Conservation (phyloP, 1,140 invertebrate species). For the Drosophila tropicalis region DNA sequence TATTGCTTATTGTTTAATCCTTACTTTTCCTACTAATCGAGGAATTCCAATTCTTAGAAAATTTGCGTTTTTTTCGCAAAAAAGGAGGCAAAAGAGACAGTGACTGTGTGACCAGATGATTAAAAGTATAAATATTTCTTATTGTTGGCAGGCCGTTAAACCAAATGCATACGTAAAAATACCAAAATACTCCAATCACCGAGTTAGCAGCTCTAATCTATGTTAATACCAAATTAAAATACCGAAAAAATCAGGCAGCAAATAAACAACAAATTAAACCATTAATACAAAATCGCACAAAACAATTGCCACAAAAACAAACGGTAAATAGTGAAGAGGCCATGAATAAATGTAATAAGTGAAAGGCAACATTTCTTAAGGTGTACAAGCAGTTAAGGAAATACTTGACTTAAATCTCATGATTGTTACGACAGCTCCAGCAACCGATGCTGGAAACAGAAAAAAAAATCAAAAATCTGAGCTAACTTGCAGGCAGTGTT, state of each 20-base stretch:
- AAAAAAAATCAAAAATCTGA: background rate
- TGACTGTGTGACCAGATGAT: background rate
- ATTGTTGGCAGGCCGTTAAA: background rate
- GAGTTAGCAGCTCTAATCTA: background rate
- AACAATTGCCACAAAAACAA: slow-evolving; percentile 52
- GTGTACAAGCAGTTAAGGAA: background rate
- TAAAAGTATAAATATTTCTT: background rate
- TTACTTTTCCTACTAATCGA: slow-evolving; percentile 7
- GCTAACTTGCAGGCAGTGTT: background rate
- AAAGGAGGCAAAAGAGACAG: slow-evolving; percentile 4
- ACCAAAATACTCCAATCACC: background rate
- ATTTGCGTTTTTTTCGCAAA: slow-evolving; percentile 5
- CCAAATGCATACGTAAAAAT: background rate
- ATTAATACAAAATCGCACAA: slow-evolving; percentile 44
- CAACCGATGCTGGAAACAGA: background rate
- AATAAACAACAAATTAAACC: slow-evolving; percentile 35
- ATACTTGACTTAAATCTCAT: background rate
- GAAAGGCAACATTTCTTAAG: background rate
- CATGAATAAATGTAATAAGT: background rate
- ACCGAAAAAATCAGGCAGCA: slow-evolving; percentile 31
- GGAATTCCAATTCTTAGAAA: background rate
- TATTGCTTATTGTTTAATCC: background rate
- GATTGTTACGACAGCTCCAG: slow-evolving; percentile 2
- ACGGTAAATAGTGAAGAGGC: slow-evolving; percentile 36
- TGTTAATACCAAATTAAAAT: background rate